A percentile compares a stretch with the other conserved stretches of the same genome.
phyloP scores from a whole-genome alignment of 2,113 vertebrate species.

The Corythoichthys haematopterus region DNA sequence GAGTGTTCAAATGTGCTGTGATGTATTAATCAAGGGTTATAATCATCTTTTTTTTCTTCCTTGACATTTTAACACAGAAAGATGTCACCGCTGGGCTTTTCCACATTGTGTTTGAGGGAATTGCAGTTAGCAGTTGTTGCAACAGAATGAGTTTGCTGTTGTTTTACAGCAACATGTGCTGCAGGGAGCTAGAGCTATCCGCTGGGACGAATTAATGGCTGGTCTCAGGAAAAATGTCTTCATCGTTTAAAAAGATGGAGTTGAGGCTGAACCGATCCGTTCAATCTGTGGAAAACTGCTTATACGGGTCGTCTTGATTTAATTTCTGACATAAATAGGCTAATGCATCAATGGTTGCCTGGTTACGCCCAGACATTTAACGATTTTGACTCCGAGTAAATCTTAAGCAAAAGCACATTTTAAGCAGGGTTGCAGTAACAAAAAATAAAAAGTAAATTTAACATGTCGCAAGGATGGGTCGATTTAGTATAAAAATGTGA shows the following conservation, averaged over 20 bases:
- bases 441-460: not conserved
- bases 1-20: not conserved
- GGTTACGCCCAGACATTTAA: not conserved
- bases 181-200: not conserved
- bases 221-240: not conserved
- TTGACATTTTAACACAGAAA: not conserved
- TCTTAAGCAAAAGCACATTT: not conserved
- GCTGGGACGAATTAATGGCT: not conserved
- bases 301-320: not conserved
- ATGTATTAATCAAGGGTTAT: not conserved
- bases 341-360: not conserved
- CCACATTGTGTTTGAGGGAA: not conserved
- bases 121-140: not conserved
- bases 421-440: not conserved
- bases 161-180: not conserved
- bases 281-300: not conserved
- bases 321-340: slow-evolving; percentile 2
- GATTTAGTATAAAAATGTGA: not conserved
- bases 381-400: not conserved
- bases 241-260: not conserved
- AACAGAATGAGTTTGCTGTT: not conserved
- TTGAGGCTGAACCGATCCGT: not conserved
- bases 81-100: not conserved
- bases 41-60: not conserved
- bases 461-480: not conserved